Evolutionary conservation across 2,888 invertebrate species (phyloP), one percentile per base, ranked within the genome.

Genomic region (Drosophila crucigera): DNA sequence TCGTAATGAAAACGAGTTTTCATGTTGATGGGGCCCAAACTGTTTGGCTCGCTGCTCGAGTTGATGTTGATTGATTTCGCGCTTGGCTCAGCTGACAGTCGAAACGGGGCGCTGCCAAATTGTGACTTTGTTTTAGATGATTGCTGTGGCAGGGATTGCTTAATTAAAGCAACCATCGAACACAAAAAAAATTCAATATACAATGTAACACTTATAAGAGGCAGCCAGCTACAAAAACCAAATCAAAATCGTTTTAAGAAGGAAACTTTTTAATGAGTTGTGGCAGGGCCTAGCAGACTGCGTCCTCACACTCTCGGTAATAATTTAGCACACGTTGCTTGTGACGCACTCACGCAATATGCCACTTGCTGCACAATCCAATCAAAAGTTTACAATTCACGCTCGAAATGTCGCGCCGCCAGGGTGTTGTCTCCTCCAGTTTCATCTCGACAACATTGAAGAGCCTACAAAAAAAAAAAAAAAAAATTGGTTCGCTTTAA

Each of bases 351-450:
- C 76, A 73, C 75, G 73, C 73, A 66, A 28, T 49, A 68, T 76
- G 62, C 82, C 70, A 82, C 73, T 84, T 84, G 73, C 74, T 76
- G 77, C 89, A 86, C 82, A 89, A 86, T 89, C 89, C 85, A 86
- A 86, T 86, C 85, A 89, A 86, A 86, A 86, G 82, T 89, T 86
- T 86, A 82, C 87, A 89, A 85, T 88, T 85, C 82, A 85, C 86
- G 89, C 84, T 85, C 68, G 80, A 89, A 88, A 85, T 88, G 78
- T 76, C 73, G 73, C 82, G 82, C 71, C 74, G 82, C 69, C 41
- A 41, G 31, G 68, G n/a, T 52, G 49, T 68, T 64, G 60, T 74
- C 67, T 70, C 30, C 47, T 35, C 54, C 19, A 30, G 14, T 39
- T 28, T 39, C 39, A 39, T 39, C 39, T 41, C 56, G 3, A 30